Evolutionary conservation across 1,140 invertebrate genomes (phyloP).

Genomic region (Eumeta japonica): DNA sequence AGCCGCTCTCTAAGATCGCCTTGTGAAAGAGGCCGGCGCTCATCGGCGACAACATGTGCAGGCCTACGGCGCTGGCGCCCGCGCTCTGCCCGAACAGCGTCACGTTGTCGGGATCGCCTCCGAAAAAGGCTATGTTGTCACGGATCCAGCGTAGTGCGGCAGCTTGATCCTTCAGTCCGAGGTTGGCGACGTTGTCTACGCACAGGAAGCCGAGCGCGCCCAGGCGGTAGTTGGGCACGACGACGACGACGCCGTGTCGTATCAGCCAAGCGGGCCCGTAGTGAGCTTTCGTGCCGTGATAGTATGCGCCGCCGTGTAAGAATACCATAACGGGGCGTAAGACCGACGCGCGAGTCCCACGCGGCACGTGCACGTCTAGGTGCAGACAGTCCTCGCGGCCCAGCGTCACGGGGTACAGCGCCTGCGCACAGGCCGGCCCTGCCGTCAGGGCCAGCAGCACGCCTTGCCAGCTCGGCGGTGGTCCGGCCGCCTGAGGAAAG

Average conservation of each 20-base stretch:
- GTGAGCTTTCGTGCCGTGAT: constrained; percentile 50
- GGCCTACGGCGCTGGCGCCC: constrained; percentile 34
- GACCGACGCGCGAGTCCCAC: constrained; percentile 2
- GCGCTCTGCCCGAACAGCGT: constrained; percentile 55
- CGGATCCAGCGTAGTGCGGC: constrained; percentile 42
- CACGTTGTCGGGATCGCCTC: constrained; percentile 51
- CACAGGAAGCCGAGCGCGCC: constrained; percentile 33
- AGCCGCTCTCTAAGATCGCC: constrained; percentile 31
- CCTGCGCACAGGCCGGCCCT: constrained; percentile 30
- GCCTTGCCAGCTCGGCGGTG: constrained; percentile 29
- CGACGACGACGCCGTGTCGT: constrained; percentile 25
- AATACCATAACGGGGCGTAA: constrained; percentile 61
- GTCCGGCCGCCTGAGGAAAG: constrained; percentile 19
- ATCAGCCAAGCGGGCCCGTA: constrained; percentile 51
- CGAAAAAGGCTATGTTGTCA: constrained; percentile 46
- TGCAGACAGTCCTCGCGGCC: constrained; percentile 35
- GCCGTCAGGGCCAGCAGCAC: constrained; percentile 24
- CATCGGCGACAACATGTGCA: constrained; percentile 33
- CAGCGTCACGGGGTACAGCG: constrained; percentile 15
- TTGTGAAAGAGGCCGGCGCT: constrained; percentile 36
- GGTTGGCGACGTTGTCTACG: constrained; percentile 28
- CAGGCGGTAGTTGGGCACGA: constrained; percentile 30
- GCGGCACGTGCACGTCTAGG: constrained; percentile 33
- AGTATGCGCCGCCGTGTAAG: constrained; percentile 62
- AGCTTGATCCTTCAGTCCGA: constrained; percentile 42